Evolutionary conservation across 2,888 invertebrate species (phyloP).

Genomic region (Drosophila planitibia): DNA sequence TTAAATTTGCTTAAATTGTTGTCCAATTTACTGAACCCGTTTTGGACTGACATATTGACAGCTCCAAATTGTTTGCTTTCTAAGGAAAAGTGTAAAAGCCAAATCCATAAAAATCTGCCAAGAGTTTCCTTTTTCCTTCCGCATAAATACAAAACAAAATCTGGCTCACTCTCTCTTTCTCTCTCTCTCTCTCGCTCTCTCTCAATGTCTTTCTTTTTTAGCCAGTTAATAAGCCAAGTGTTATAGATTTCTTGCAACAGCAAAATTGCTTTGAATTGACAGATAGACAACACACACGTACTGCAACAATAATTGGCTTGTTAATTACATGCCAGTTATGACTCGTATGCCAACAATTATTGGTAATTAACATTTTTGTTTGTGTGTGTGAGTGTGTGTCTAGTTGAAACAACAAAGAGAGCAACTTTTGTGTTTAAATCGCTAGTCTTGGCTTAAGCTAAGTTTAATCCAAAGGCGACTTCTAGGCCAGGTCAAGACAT

Average conservation of each 20-base stretch:
- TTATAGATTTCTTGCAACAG: constrained; percentile 59
- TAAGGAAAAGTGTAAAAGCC: constrained; percentile 18
- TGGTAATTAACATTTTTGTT: constrained; percentile 76
- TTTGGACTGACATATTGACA: constrained; percentile 1
- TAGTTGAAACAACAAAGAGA: constrained; percentile 21
- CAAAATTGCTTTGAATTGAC: constrained; percentile 53
- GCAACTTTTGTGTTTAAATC: constrained; percentile 31
- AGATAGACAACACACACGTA: constrained; percentile 27
- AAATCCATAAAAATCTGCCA: constrained; percentile 19
- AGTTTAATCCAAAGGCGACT: constrained; percentile 13
- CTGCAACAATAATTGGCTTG: constrained; percentile 80
- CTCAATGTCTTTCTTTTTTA: background rate
- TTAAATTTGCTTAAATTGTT: constrained; percentile 4
- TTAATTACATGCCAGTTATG: constrained; percentile 83
- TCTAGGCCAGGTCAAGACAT: constrained; percentile 34
- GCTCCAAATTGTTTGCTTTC: constrained; percentile 36
- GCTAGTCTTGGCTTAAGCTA: constrained; percentile 15
- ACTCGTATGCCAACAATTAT: constrained; percentile 83
- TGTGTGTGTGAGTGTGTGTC: background rate
- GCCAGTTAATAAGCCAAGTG: constrained; percentile 32
- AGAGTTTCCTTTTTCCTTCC: constrained; percentile 45
- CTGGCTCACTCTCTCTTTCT: constrained; percentile 18
- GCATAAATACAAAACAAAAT: background rate
- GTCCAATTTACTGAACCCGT: constrained; percentile 34
- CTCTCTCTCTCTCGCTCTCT: constrained; percentile 3